Conservation (phyloP, 2,113 vertebrate genomes). For the Callipepla squamata region DNA sequence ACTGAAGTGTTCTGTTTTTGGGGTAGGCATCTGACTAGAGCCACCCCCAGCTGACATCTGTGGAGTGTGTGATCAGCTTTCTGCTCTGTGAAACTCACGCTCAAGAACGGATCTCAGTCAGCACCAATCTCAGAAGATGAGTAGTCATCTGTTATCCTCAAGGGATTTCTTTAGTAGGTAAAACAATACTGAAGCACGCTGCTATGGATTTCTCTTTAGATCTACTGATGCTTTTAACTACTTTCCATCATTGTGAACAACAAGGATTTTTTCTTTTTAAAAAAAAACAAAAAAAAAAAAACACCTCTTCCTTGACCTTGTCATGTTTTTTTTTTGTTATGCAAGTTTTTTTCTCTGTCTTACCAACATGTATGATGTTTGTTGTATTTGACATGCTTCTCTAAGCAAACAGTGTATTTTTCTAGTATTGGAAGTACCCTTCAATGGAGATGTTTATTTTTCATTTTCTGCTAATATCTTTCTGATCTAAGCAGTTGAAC, state of each 20-base stretch:
- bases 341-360: neutral
- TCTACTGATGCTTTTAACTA: neutral
- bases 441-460: neutral
- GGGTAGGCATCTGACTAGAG: neutral
- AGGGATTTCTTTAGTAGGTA: neutral
- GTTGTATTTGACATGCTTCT: neutral
- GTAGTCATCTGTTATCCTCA: neutral
- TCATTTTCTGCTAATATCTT: neutral
- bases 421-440: neutral
- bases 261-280: neutral
- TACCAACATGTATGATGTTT: rapidly evolving
- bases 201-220: neutral
- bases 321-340: neutral
- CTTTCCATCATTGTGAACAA: neutral
- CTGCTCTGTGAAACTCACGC: neutral
- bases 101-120: neutral
- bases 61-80: constrained; percentile 3
- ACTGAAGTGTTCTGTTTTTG: neutral
- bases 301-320: neutral
- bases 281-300: neutral
- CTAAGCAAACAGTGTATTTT: neutral
- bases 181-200: neutral
- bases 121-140: neutral
- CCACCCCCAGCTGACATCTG: neutral
- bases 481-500: neutral